Evolutionary conservation across 2,797 vertebrate species (phyloP), one percentile per base, ranked within the genome.

Genomic region (Philypnodon macrostomus): DNA sequence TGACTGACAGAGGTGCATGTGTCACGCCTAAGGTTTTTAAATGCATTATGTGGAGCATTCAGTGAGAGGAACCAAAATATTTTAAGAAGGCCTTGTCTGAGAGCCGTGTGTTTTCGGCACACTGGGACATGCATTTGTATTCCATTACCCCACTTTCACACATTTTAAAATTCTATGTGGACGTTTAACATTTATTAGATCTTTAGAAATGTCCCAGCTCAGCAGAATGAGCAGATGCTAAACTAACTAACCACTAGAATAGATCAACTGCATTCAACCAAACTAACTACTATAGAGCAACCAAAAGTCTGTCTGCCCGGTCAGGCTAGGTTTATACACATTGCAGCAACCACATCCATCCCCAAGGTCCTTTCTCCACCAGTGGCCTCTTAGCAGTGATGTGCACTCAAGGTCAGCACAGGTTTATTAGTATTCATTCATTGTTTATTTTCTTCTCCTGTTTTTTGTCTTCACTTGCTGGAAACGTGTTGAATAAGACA

Each of bases 61-160:
- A 33, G 47, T 33, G 21, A 34, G 32, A 7, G 5, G 19, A 59
- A 31, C 45, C 34, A 51, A 53, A 56, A 23, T 37, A 51, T 58
- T 32, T 33, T 36, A 37, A 17, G 14, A 47, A 17, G 34, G 53
- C 57, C 57, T 8, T 30, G 41, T n/a, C 19, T 44, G 30, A 18
- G 26, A 58, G 57, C 38, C 8, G 11, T 46, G 31, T 27, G 15
- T 33, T 17, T 7, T 18, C 30, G 29, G 9, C 12, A 45, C 27
- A 33, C n/a, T n/a, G n/a, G 15, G n/a, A 21, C 31, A 23, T 17
- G 19, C 19, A 34, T 47, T 47, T 47, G 19, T 47, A 47, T 47
- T 47, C 31, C 14, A 24, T 24, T 16, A 47, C n/a, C 13, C 5
- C 11, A 10, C 19, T 35, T 35, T 47, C 45, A 24, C 45, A 35